Base-by-base conservation (phyloP, 2,797 vertebrate genomes). In the Tinamus major region DNA sequence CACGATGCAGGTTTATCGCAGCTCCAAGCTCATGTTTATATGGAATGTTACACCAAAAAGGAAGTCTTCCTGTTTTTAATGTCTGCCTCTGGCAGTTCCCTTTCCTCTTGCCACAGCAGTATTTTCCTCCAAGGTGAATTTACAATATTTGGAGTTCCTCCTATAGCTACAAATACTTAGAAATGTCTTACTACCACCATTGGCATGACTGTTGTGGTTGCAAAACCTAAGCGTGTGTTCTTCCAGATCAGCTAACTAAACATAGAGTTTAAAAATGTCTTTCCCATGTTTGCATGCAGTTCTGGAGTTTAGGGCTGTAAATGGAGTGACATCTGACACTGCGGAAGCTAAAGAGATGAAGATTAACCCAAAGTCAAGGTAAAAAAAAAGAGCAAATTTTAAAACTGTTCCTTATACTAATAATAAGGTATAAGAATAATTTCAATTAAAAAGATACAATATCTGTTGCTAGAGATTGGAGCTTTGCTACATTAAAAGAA, bases 131-230 rank as follows among this genome's bases (percentile, higher is more conserved):
- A 24, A 1, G 24, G 59, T 61, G 33, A 61, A 55, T 42, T 21
- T 71, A 31, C 8, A 1, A 13, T 29, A 8, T 37, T 75, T 31
- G 35, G 19, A 74, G n/a, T 64, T 53, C 21, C 6, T 68, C 18
- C 18, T 41, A 1, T 23, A 41, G 6, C 58, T 75, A 5, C n/a
- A 67, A 55, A 49, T 65, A 42, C 27, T 65, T 55, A 55, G 0
- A 1, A 21, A 13, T 26, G 11, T 17, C 4, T 0, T 37, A 51
- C 29, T 58, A 9, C 31, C 4, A 4, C 35, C 27, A 46, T 42
- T 55, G 7, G 17, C n/a, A 39, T 55, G 31, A 29, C 16, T 83
- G 10, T 26, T 20, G 20, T 13, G 31, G 49, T n/a, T 69, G 24
- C 49, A 90, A 37, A 72, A 74, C 68, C 24, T 33, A 31, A 46